phyloP scores from a whole-genome alignment of 1,140 invertebrate species.

The Chrysoperla carnea region DNA sequence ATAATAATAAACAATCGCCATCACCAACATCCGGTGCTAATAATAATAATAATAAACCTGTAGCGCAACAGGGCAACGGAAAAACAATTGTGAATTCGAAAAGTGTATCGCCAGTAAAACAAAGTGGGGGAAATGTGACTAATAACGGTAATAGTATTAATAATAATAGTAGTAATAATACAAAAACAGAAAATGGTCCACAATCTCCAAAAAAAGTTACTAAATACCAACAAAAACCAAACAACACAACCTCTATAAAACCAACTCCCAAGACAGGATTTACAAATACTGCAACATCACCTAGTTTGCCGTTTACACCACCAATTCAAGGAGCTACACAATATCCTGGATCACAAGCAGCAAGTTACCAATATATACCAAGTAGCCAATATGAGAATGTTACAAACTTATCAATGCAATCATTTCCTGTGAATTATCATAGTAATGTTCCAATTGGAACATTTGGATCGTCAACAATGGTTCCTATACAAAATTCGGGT shows the following conservation, averaged over 20 bases:
- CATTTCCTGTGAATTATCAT: background rate
- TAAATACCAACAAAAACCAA: slow-evolving; percentile 12
- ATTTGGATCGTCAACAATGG: background rate
- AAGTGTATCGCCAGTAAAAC: no score
- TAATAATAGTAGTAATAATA: no score
- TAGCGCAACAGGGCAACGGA: no score
- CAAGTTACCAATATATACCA: background rate
- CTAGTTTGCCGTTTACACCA: slow-evolving; percentile 17
- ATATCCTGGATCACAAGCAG: background rate
- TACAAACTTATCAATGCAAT: background rate
- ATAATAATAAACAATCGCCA: slow-evolving; percentile 7
- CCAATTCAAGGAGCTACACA: slow-evolving; percentile 6
- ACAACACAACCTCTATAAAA: background rate
- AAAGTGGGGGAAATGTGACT: no score
- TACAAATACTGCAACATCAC: slow-evolving; percentile 19
- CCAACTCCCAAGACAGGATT: slow-evolving; percentile 8
- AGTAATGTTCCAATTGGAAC: background rate
- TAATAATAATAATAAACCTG: no score
- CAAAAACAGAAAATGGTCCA: slow-evolving; percentile 1
- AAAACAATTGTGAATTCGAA: no score
- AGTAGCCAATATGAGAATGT: background rate
- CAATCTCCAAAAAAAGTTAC: slow-evolving; percentile 7
- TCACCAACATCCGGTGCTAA: slow-evolving; percentile 1
- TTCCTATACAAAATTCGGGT: slow-evolving; percentile 4
- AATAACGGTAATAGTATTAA: no score